Evolutionary conservation across 2,888 invertebrate genomes (phyloP), one percentile per base, ranked within the genome.

Genomic region (Oligia latruncula): DNA sequence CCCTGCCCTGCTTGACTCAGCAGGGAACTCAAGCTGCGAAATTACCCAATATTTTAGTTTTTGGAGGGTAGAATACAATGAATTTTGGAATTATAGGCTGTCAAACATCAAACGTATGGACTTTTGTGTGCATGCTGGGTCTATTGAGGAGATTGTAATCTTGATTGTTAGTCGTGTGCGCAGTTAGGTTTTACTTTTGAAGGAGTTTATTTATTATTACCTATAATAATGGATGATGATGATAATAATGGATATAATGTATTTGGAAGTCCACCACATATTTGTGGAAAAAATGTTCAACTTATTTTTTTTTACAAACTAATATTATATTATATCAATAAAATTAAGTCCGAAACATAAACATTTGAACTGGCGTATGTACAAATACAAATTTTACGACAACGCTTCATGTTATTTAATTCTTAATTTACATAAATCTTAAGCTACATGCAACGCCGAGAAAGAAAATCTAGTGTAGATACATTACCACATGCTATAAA

Each of bases 71-170:
- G 74, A 74, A 71, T 65, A 85, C 74, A 85, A 85, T 81, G 76
- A 78, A 75, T 75, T 85, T 82, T 60, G 20, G 77, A 90, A 89
- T 88, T 82, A 90, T 85, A 72, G 85, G 62, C 74, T 86, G 88
- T 85, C 83, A 88, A 76, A 87, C 76, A 72, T 77, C 80, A 70
- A 76, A 74, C 81, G 74, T 75, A 86, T 74, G 75, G 74, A 67
- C 55, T 73, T 83, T 70, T 64, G 65, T 82, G 71, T 55, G 58
- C 75, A 66, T 64, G 58, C 68, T 82, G 71, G 13, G 78, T 70
- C 76, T 35, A 76, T 83, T 86, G 74, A 68, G 55, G 20, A 62
- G n/a, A 68, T 49, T 72, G 17, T 58, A 11, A 55, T 74, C 70
- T 49, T 55, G 20, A 73, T 60, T 74, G 60, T 74, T 49, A 17